Evolutionary conservation across 2,888 invertebrate genomes (phyloP).

Genomic region (Archips crataeganus): DNA sequence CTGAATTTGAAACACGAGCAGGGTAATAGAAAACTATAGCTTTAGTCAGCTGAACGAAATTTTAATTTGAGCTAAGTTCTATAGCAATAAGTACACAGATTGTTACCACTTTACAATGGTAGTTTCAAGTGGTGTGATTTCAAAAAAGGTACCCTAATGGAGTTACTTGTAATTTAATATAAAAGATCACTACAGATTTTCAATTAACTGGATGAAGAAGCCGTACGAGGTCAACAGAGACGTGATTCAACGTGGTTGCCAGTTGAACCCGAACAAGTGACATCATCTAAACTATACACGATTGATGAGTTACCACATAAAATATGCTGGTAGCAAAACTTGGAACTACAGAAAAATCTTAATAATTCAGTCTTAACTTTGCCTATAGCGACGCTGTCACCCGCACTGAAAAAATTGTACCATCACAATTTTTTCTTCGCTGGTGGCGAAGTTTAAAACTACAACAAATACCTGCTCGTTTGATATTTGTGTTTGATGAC

Average conservation of each 20-base stretch:
- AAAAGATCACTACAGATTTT: constrained; percentile 31
- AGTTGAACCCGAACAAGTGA: constrained; percentile 39
- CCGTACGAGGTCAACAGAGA: constrained; percentile 33
- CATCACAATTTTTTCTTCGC: not conserved
- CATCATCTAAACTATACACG: constrained; percentile 27
- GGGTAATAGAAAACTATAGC: no score
- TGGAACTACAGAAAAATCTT: not conserved
- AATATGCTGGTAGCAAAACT: not conserved
- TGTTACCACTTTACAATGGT: no score
- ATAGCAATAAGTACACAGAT: no score
- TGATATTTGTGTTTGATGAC: not conserved
- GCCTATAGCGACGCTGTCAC: no score
- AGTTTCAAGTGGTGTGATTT: no score
- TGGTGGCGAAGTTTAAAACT: not conserved
- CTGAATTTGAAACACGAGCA: no score
- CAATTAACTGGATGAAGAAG: constrained; percentile 40
- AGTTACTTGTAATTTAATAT: constrained; percentile 34
- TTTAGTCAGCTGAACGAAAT: no score
- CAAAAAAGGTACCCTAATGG: not conserved
- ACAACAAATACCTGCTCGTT: not conserved
- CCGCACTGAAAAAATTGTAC: not conserved
- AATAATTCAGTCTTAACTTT: no score
- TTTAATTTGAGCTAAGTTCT: no score
- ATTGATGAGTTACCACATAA: not conserved
- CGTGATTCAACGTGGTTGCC: constrained; percentile 37